Base-by-base conservation (phyloP, 2,113 vertebrate genomes). In the Bombycilla garrulus region DNA sequence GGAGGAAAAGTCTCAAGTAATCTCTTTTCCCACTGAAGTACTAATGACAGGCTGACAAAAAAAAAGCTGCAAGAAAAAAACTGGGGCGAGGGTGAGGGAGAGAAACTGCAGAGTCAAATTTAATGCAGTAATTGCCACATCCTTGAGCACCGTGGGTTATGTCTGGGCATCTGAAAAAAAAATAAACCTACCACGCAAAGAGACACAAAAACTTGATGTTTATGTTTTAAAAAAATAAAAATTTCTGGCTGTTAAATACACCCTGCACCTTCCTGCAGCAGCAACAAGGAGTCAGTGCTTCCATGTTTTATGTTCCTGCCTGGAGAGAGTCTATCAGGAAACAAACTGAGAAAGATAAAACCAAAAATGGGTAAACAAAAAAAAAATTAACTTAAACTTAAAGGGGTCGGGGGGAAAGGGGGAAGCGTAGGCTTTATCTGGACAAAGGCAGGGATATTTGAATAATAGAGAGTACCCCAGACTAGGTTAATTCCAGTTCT, bases 381-480 rank as follows among this genome's bases (percentile, higher is more conserved):
- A 38, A 35, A 50, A 86, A 85, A 91, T 17, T 17, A 86, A 85
- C 90, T 17, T 17, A 9, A 92, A 94, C 89, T 67, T 50, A 79
- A 96, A 86, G 26, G 73, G 26, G 25, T 2, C 29, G 13, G 20
- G 31, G n/a, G 50, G 48, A 36, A 70, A 40, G 51, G 12, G 58
- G 62, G 36, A 83, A 77, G 26, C 44, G 58, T 71, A 89, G 42
- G 85, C 25, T 96, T 91, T 76, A 94, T 88, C 90, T 95, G 93
- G 96, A 92, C 86, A 96, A 96, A 95, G 94, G 97, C 78, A 98
- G 99, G 99, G 99, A 99, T 99, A 99, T 98, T 98, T 99, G 99
- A 98, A 98, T 97, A 98, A 99, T 97, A 99, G 98, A 98, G 98
- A 93, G 82, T 93, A 94, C 90, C 90, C 93, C 91, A 96, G 95